Conservation (phyloP, 2,888 invertebrate species). For the Gryllus longicercus region DNA sequence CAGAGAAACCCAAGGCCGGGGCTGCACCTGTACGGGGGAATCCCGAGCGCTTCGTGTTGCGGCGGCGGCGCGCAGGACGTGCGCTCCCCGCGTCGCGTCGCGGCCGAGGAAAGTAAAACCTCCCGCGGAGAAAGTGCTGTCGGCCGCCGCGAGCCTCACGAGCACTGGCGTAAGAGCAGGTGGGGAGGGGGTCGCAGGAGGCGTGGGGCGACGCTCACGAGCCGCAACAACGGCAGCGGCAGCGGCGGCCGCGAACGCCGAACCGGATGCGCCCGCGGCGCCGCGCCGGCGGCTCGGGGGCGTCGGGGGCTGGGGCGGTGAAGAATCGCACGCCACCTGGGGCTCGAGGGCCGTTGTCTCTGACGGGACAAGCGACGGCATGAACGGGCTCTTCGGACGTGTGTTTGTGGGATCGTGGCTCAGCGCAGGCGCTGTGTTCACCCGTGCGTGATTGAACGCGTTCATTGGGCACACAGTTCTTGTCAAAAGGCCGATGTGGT, state of each 20-base stretch:
- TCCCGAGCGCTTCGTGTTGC: not conserved
- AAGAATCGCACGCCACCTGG: too few species aligned
- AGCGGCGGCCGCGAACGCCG: not conserved
- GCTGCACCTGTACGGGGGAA: not conserved
- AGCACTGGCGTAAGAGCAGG: not conserved
- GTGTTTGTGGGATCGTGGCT: too few species aligned
- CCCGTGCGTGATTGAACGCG: too few species aligned
- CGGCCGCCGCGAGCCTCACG: not conserved
- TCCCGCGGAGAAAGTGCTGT: slow-evolving; percentile 2
- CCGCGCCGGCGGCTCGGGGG: not conserved
- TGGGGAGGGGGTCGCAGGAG: not conserved
- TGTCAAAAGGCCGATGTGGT: too few species aligned
- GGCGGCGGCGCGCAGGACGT: not conserved
- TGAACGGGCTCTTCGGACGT: too few species aligned
- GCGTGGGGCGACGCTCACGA: not conserved
- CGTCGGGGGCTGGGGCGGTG: not conserved
- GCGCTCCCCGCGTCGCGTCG: not conserved
- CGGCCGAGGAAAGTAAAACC: not conserved
- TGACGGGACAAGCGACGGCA: too few species aligned
- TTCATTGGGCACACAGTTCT: too few species aligned
- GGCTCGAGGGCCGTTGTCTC: too few species aligned
- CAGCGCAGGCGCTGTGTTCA: too few species aligned
- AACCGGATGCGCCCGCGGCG: not conserved
- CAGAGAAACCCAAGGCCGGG: not conserved
- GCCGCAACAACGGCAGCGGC: not conserved